phyloP scores from a whole-genome alignment of 2,113 vertebrate species.

The Barnardius zonarius region DNA sequence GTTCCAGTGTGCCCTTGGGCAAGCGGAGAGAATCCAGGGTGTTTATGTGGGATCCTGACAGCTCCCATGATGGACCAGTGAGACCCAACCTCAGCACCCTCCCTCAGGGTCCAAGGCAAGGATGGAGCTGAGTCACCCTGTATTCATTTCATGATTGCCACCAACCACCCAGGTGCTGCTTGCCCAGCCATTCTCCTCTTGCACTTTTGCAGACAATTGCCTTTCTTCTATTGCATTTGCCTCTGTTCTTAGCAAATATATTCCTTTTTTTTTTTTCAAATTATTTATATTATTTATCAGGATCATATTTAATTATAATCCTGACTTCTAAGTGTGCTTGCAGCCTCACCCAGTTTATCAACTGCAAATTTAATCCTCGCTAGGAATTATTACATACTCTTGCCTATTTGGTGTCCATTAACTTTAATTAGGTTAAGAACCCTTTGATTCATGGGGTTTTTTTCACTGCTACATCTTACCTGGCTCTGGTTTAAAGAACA shows the following conservation, averaged over 20 bases:
- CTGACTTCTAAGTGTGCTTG: not conserved
- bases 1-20: accelerated
- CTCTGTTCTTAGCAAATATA: not conserved
- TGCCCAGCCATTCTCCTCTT: not conserved
- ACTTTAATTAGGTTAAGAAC: not conserved
- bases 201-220: not conserved
- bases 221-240: not conserved
- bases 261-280: not conserved
- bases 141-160: not conserved
- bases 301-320: not conserved
- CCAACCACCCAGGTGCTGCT: not conserved
- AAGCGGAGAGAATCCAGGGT: accelerated
- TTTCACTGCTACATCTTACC: not conserved
- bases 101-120: not conserved
- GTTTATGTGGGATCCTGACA: not conserved
- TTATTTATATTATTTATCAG: not conserved
- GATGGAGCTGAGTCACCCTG: not conserved
- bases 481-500: not conserved
- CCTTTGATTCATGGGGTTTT: not conserved
- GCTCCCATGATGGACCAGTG: not conserved
- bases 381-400: not conserved
- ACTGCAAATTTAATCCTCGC: not conserved
- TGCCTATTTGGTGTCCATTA: not conserved
- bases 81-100: not conserved
- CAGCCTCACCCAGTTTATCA: not conserved